Conservation (phyloP, 2,888 invertebrate species). For the Hemistola chrysoprasaria region DNA sequence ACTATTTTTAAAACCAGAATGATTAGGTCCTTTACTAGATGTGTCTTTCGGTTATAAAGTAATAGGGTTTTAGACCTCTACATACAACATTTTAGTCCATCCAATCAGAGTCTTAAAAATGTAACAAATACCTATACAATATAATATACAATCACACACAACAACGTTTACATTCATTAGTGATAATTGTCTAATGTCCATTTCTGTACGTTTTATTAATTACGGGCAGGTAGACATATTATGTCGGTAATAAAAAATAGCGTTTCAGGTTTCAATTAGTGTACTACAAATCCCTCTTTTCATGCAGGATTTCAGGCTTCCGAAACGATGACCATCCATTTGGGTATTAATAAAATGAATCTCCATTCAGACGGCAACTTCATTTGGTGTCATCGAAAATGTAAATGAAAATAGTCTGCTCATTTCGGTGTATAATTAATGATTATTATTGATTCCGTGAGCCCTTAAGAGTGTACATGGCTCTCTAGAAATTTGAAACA, state of each 20-base stretch:
- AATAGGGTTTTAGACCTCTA: too few relatives aligned
- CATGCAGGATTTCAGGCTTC: slow-evolving; percentile 42
- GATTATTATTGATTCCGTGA: slow-evolving; percentile 1
- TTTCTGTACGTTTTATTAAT: neutral
- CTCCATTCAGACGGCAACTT: slow-evolving; percentile 2
- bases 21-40: too few relatives aligned
- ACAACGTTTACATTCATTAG: too few relatives aligned
- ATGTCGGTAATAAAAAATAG: slow-evolving; percentile 5
- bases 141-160: too few relatives aligned
- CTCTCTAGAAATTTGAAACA: too few relatives aligned
- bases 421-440: slow-evolving; percentile 13
- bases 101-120: too few relatives aligned
- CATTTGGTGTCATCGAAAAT: slow-evolving; percentile 12
- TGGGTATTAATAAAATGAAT: slow-evolving; percentile 12
- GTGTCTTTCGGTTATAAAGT: too few relatives aligned
- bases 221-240: neutral
- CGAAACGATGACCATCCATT: slow-evolving; percentile 21
- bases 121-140: too few relatives aligned
- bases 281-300: slow-evolving; percentile 43
- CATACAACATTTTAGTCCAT: too few relatives aligned
- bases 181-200: too few relatives aligned
- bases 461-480: neutral
- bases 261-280: slow-evolving; percentile 31
- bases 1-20: too few relatives aligned
- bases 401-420: slow-evolving; percentile 13